Evolutionary conservation across 1,140 invertebrate species (phyloP).

Genomic region (Drosophila rhopaloa): DNA sequence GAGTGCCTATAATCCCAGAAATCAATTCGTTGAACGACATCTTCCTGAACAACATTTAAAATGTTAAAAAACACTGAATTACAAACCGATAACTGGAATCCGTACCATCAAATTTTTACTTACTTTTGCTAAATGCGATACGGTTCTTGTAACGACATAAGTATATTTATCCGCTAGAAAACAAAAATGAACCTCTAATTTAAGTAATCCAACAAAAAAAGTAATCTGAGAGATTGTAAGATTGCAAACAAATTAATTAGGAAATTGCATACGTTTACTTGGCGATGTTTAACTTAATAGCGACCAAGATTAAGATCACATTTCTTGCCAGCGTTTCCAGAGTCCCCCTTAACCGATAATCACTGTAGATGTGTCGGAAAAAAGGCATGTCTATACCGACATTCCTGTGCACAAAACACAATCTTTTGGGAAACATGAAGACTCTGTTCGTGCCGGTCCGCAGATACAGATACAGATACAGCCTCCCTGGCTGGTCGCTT

Average conservation of each 20-base stretch:
- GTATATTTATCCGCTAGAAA: no score
- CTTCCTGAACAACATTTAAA: no score
- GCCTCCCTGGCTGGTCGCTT: conserved; percentile 38
- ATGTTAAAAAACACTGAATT: no score
- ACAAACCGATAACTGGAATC: background rate
- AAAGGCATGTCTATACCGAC: conserved; percentile 58
- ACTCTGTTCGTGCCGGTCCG: conserved; percentile 61
- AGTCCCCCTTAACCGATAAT: conserved; percentile 58
- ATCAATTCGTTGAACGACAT: background rate
- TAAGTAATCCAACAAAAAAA: background rate
- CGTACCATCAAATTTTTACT: background rate
- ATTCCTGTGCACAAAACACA: conserved; percentile 59
- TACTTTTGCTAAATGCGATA: no score
- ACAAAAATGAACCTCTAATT: no score
- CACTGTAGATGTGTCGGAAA: conserved; percentile 44
- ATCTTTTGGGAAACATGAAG: conserved; percentile 58
- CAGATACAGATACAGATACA: conserved; percentile 30
- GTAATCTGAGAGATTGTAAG: conserved; percentile 13
- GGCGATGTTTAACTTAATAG: conserved; percentile 36
- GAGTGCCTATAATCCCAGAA: no score
- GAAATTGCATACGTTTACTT: conserved; percentile 38
- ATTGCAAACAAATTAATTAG: conserved; percentile 42
- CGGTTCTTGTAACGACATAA: no score
- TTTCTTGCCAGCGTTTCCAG: conserved; percentile 20
- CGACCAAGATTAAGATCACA: conserved; percentile 31